phyloP scores from a whole-genome alignment of 2,888 invertebrate species.

The Pachymerium ferrugineum region DNA sequence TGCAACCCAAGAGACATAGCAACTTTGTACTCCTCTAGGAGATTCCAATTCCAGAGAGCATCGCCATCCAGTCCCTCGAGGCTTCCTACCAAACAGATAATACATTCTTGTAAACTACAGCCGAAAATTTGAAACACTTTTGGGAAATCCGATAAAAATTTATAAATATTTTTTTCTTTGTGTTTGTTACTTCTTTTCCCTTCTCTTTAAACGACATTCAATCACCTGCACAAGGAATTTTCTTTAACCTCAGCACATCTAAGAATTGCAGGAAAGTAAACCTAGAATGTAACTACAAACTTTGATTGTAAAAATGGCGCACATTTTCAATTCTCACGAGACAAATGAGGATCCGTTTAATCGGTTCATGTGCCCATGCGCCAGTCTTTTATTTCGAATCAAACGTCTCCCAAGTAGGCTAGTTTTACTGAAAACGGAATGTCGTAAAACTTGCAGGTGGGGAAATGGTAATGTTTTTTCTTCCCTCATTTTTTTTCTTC shows the following conservation, averaged over 20 bases:
- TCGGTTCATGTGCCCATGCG: background rate
- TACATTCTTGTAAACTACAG: too few species aligned
- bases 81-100: too few species aligned
- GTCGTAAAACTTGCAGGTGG: background rate
- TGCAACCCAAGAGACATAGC: too few species aligned
- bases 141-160: too few species aligned
- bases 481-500: background rate
- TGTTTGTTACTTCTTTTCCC: background rate
- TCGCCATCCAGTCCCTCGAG: too few species aligned
- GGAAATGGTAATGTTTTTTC: background rate
- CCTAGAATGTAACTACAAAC: background rate
- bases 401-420: background rate
- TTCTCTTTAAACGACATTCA: background rate
- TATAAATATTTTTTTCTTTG: background rate
- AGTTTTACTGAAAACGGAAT: background rate
- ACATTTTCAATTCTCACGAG: slow-evolving; percentile 1
- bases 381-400: background rate
- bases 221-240: background rate
- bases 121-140: too few species aligned
- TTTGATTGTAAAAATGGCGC: slow-evolving; percentile 11
- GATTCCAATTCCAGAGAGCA: too few species aligned
- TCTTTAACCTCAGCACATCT: background rate
- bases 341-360: background rate
- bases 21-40: too few species aligned
- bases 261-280: background rate